A percentile compares a stretch with the other conserved stretches of the same genome.
phyloP scores from a whole-genome alignment of 64 coral and sea anemone genomes.

The Montipora efflorescens region DNA sequence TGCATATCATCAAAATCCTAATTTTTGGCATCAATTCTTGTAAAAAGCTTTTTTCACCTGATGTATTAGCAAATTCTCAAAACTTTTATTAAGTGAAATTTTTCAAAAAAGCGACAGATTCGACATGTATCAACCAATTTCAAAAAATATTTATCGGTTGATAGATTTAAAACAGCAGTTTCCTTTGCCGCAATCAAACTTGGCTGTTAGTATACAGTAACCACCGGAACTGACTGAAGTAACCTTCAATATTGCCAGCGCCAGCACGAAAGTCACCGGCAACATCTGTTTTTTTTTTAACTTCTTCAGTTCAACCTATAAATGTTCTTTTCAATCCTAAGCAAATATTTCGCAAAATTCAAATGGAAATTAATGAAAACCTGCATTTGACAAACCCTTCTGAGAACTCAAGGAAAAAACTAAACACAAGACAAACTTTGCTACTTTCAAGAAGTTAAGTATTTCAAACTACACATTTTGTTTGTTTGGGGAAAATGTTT shows the following conservation, averaged over 20 bases:
- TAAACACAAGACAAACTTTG: not conserved
- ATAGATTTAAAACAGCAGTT: no score
- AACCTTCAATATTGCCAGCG: no score
- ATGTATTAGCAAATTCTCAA: not conserved
- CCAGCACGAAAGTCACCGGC: not conserved
- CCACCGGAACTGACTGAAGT: no score
- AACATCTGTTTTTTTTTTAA: not conserved
- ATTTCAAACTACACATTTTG: no score
- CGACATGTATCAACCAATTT: not conserved
- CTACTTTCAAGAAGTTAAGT: no score
- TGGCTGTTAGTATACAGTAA: no score
- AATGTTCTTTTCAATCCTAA: not conserved
- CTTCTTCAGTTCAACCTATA: no score
- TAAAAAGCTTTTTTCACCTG: not conserved
- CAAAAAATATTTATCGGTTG: not conserved
- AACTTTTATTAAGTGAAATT: not conserved
- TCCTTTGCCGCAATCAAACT: no score
- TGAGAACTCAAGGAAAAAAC: not conserved
- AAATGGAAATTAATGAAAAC: conserved; percentile 36
- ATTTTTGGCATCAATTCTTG: not conserved
- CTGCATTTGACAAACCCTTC: not conserved
- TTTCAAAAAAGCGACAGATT: not conserved
- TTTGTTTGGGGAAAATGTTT: no score
- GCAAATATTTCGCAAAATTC: conserved; percentile 31
- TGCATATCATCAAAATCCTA: not conserved